Percentiles rank a stretch among this genome's conserved stretches.
phyloP scores from a whole-genome alignment of 2,888 invertebrate genomes.

The Bembecia ichneumoniformis region DNA sequence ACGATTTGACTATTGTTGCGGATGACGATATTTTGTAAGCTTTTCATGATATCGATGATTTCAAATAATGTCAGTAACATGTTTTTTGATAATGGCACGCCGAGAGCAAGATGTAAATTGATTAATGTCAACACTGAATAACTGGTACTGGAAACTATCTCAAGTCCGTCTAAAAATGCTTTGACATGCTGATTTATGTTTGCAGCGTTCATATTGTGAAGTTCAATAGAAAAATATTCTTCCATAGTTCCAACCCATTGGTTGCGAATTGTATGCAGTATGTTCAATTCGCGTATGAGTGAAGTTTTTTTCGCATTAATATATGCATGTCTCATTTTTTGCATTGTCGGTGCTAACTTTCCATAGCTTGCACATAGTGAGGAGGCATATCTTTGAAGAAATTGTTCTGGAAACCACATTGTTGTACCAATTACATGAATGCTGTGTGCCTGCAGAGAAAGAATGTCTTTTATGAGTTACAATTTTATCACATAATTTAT shows the following conservation, averaged over 20 bases:
- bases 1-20: constrained; percentile 79
- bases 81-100: constrained; percentile 83
- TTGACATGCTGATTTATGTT: constrained; percentile 59
- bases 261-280: constrained; percentile 36
- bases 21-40: constrained; percentile 79
- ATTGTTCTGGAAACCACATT: constrained; percentile 89
- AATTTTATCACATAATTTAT: background rate
- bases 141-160: constrained; percentile 77
- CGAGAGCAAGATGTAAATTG: constrained; percentile 79
- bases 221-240: constrained; percentile 42
- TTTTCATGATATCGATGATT: constrained; percentile 85
- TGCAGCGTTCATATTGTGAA: constrained; percentile 49
- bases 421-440: constrained; percentile 85
- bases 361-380: constrained; percentile 68
- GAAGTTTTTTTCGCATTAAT: constrained; percentile 71
- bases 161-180: constrained; percentile 71
- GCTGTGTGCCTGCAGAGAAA: constrained; percentile 75
- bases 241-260: constrained; percentile 56
- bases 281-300: constrained; percentile 75
- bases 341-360: constrained; percentile 52
- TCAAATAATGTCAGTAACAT: constrained; percentile 83
- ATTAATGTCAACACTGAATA: constrained; percentile 68
- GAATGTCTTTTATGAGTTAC: background rate
- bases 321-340: constrained; percentile 68
- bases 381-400: constrained; percentile 77